phyloP scores from a whole-genome alignment of 2,888 invertebrate genomes.

The Syritta pipiens region DNA sequence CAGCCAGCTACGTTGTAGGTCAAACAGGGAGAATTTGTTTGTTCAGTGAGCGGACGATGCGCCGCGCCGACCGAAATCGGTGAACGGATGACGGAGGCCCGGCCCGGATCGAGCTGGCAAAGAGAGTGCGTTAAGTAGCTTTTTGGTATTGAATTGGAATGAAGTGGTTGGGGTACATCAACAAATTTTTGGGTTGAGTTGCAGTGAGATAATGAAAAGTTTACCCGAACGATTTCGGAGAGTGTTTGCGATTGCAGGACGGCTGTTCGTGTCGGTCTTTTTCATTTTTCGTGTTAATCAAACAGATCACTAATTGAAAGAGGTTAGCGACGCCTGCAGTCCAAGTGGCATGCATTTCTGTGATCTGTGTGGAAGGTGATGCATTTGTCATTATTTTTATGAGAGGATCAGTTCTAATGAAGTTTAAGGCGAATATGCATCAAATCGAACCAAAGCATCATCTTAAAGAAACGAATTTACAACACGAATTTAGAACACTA shows the following conservation, averaged over 20 bases:
- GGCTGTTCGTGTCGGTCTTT: neutral
- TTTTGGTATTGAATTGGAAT: constrained; percentile 66
- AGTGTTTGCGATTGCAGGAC: constrained; percentile 14
- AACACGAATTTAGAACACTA: too few species aligned
- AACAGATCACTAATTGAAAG: constrained; percentile 10
- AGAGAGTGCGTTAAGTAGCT: constrained; percentile 50
- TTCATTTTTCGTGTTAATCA: constrained; percentile 3
- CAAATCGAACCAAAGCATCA: too few species aligned
- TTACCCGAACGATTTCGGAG: constrained; percentile 52
- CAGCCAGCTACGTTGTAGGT: constrained; percentile 67
- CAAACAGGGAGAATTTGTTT: constrained; percentile 61
- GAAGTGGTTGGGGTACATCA: constrained; percentile 56
- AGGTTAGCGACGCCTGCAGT: neutral
- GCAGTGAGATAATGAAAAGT: constrained; percentile 48
- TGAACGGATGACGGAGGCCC: neutral
- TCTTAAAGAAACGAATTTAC: too few species aligned
- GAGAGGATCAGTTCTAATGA: too few species aligned
- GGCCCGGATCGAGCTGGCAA: neutral
- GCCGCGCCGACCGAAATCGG: constrained; percentile 28
- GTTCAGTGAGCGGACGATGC: constrained; percentile 14
- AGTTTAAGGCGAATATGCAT: too few species aligned
- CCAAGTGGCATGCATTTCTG: too few species aligned
- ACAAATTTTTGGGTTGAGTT: constrained; percentile 67
- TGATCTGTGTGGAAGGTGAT: too few species aligned
- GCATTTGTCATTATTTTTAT: too few species aligned